These are phyloP conservation scores for Falco naumanni DNA, from an alignment of 2,797 vertebrate genomes.

Conservation along the genomic window DNA sequence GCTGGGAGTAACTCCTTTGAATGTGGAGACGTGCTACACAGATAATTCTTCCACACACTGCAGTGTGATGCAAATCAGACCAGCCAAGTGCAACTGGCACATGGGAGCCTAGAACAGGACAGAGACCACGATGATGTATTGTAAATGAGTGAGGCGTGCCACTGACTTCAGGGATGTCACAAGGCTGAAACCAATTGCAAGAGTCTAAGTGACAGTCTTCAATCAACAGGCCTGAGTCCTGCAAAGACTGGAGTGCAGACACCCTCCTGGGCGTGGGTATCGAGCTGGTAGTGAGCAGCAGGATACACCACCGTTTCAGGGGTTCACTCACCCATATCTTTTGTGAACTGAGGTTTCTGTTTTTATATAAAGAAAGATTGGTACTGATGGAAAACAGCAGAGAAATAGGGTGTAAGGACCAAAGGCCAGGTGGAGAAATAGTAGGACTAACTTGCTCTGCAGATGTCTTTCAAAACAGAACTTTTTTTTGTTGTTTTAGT, in stretches of 20 bases:
- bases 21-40: neutral
- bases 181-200: neutral
- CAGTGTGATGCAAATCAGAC: neutral
- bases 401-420: neutral
- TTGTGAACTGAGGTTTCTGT: neutral
- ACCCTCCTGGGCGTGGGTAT: neutral
- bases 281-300: neutral
- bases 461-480: neutral
- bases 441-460: neutral
- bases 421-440: neutral
- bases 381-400: neutral
- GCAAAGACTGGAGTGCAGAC: neutral
- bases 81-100: neutral
- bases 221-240: neutral
- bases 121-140: neutral
- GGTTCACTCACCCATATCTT: neutral
- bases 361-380: neutral
- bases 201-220: neutral
- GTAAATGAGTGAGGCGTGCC: neutral
- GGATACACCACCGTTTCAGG: neutral
- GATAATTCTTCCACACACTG: neutral
- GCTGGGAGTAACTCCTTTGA: neutral
- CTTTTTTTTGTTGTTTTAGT: neutral
- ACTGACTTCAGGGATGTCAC: neutral
- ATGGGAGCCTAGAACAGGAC: neutral